These are phyloP conservation scores for Bhutanitis thaidina DNA, from an alignment of 2,888 invertebrate genomes.

Conservation along the genomic window DNA sequence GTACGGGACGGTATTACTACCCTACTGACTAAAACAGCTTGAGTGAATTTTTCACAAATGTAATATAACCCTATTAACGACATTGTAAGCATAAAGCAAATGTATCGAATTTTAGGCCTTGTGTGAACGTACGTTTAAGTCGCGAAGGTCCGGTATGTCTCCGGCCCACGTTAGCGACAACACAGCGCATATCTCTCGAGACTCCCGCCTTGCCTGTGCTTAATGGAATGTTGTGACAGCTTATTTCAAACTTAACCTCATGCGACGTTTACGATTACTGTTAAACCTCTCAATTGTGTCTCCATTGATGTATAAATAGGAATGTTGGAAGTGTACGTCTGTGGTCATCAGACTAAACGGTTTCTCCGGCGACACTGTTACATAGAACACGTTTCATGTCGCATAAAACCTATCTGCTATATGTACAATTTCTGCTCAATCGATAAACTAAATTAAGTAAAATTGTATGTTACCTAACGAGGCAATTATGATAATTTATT, in stretches of 20 bases:
- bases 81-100: background rate
- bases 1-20: no score
- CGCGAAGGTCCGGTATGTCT: background rate
- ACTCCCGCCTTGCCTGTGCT: background rate
- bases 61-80: no score
- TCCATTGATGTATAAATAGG: background rate
- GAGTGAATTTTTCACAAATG: no score
- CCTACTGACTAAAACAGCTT: no score
- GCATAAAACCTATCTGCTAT: background rate
- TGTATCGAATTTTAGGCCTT: background rate
- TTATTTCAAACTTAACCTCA: slow-evolving; percentile 6
- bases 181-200: slow-evolving; percentile 1
- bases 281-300: slow-evolving; percentile 7
- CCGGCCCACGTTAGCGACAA: background rate
- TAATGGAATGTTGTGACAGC: slow-evolving; percentile 9
- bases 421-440: no score
- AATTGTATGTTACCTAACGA: no score
- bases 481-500: no score
- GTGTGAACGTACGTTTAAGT: background rate
- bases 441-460: no score
- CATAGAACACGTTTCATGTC: background rate
- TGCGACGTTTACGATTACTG: background rate
- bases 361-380: slow-evolving; percentile 7
- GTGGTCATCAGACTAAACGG: slow-evolving; percentile 8
- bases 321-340: slow-evolving; percentile 5